Conservation (phyloP, 2,797 vertebrate species). For the Myotis vivesi region DNA sequence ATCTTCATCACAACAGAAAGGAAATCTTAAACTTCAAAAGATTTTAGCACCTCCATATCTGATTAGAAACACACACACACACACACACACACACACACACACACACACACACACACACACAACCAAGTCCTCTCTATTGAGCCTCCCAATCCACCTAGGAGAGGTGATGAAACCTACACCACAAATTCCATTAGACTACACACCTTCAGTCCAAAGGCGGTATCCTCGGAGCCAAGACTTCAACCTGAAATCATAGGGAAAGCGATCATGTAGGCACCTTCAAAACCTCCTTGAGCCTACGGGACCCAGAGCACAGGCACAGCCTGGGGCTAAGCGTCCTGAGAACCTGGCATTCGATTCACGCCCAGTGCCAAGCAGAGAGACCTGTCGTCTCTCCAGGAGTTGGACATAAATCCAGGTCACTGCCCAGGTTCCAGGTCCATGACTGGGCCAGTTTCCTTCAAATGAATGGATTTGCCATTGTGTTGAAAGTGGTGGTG, state of each 20-base stretch:
- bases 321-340: background rate
- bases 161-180: slow-evolving; percentile 42
- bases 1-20: background rate
- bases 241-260: slow-evolving; percentile 84
- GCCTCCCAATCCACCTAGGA: slow-evolving; percentile 29
- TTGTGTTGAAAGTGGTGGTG: fast-evolving
- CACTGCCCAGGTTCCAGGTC: background rate
- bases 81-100: background rate
- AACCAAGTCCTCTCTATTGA: background rate
- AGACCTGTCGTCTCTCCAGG: background rate
- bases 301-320: slow-evolving; percentile 40
- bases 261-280: slow-evolving; percentile 77
- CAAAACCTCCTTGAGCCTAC: slow-evolving; percentile 50
- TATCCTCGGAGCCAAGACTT: slow-evolving; percentile 83
- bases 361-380: background rate
- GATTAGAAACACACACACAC: background rate
- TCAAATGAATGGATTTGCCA: background rate
- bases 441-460: background rate
- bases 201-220: slow-evolving; percentile 85
- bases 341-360: background rate
- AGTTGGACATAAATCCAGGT: background rate
- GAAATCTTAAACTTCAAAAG: slow-evolving; percentile 44
- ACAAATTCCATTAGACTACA: slow-evolving; percentile 78
- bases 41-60: slow-evolving; percentile 4
- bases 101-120: background rate